A percentile compares a stretch with the other conserved stretches of the same genome.
phyloP scores from a whole-genome alignment of 2,888 invertebrate genomes.

The Oligia latruncula region DNA sequence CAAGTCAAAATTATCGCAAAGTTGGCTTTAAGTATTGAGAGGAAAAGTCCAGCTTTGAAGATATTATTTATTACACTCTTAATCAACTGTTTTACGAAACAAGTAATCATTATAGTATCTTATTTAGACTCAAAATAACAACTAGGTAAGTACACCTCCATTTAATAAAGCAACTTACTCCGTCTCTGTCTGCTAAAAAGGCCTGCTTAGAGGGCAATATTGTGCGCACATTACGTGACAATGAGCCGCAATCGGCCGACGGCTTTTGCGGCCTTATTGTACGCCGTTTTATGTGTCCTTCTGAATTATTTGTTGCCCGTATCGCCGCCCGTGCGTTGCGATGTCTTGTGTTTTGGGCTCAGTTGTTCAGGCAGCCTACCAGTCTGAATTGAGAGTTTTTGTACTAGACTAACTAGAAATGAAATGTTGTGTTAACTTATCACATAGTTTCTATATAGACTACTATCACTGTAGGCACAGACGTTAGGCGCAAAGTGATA shows the following conservation, averaged over 20 bases:
- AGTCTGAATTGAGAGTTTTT: constrained; percentile 14
- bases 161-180: constrained; percentile 38
- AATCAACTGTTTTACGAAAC: neutral
- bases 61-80: neutral
- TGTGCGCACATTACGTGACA: constrained; percentile 66
- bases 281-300: constrained; percentile 59
- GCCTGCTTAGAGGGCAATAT: constrained; percentile 46
- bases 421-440: neutral
- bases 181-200: constrained; percentile 24
- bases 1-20: neutral
- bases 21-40: too few relatives aligned
- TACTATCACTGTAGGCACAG: neutral
- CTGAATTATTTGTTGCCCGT: constrained; percentile 65
- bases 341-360: constrained; percentile 8
- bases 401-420: neutral
- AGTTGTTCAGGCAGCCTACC: constrained; percentile 5
- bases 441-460: neutral
- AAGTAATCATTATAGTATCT: neutral
- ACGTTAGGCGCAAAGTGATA: neutral
- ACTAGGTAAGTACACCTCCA: too few relatives aligned
- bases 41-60: too few relatives aligned
- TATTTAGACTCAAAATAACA: neutral
- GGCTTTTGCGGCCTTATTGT: constrained; percentile 60
- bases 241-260: constrained; percentile 57
- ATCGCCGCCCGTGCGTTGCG: constrained; percentile 8